These are phyloP conservation scores for Camponotus vicinus DNA, from an alignment of 1,140 invertebrate species.

Conservation along the genomic window DNA sequence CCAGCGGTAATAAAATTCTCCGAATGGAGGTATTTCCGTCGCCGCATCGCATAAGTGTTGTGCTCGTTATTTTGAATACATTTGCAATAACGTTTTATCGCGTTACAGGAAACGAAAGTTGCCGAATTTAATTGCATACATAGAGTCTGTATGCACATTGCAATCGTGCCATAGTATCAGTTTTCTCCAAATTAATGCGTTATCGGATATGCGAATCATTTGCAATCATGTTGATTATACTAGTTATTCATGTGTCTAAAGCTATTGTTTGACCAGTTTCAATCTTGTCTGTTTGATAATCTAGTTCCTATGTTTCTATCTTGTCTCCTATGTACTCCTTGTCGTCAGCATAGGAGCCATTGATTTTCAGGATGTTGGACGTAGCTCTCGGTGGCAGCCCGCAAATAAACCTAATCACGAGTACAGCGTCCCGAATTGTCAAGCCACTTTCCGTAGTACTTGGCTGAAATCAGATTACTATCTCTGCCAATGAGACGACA, in stretches of 20 bases:
- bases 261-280: slow-evolving; percentile 65
- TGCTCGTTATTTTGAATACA: slow-evolving; percentile 37
- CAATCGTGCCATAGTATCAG: slow-evolving; percentile 5
- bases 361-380: slow-evolving; percentile 81
- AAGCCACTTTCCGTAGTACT: slow-evolving; percentile 76
- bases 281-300: slow-evolving; percentile 69
- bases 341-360: slow-evolving; percentile 66
- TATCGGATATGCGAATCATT: slow-evolving; percentile 42
- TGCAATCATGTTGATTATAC: slow-evolving; percentile 50
- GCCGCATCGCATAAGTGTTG: slow-evolving; percentile 12
- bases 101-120: neutral
- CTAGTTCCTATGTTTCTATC: slow-evolving; percentile 57
- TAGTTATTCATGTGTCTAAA: slow-evolving; percentile 53
- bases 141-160: neutral
- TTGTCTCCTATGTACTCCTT: slow-evolving; percentile 56
- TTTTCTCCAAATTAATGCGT: slow-evolving; percentile 40
- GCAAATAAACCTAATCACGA: slow-evolving; percentile 84
- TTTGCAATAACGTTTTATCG: slow-evolving; percentile 45
- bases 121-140: neutral
- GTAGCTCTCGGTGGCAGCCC: slow-evolving; percentile 76
- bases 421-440: slow-evolving; percentile 75
- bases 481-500: slow-evolving; percentile 52
- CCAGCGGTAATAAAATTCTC: slow-evolving; percentile 46
- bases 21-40: slow-evolving; percentile 25
- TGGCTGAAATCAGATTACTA: slow-evolving; percentile 65